Evolutionary conservation across 2,888 invertebrate genomes (phyloP), one percentile per base, ranked within the genome.

Genomic region (Andrena dorsata): DNA sequence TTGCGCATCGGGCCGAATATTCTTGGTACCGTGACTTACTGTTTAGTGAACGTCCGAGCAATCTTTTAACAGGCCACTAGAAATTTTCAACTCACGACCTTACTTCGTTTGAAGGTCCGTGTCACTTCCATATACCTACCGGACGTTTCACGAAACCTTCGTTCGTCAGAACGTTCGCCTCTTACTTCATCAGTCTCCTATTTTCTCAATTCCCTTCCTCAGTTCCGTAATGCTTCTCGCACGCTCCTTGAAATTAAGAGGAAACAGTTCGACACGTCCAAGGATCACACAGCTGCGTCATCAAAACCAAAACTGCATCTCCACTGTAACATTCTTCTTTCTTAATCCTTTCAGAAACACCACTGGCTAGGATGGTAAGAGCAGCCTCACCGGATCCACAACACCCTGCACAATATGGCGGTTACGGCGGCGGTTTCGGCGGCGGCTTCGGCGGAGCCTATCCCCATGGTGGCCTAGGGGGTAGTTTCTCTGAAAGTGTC

Each of bases 381-480:
- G 84, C 81, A 5, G 87, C 89, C 0, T 47, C 65, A 0, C 79
- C 90, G 0, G 78, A 82, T 1, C 81, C 89, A 6, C 58, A 32
- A 5, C 83, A 64, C 26, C 68, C 51, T 8, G 65, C 60, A 28
- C 47, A 65, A 6, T 20, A 84, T 32, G 80, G 83, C 2, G 84
- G 85, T 0, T 68, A 60, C 26, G 76, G 82, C 49, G 76, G 81
- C 23, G 79, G 74, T 4, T 53, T 58, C 20, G 72, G 70, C 6
- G 28, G 49, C 0, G 60, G 64, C 23, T 16, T 30, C 35, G 69
- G 60, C 51, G 73, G 83, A 20, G 76, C 85, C 10, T 61, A 68
- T 6, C 10, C 78, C 13, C 10, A 58, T 8, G 79, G 85, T 20
- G 83, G 84, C 3, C 65, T 76, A 4, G 72, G 81, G 6, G 73